Conservation (phyloP, 1,140 invertebrate species). For the Mycetomoellerius zeteki region DNA sequence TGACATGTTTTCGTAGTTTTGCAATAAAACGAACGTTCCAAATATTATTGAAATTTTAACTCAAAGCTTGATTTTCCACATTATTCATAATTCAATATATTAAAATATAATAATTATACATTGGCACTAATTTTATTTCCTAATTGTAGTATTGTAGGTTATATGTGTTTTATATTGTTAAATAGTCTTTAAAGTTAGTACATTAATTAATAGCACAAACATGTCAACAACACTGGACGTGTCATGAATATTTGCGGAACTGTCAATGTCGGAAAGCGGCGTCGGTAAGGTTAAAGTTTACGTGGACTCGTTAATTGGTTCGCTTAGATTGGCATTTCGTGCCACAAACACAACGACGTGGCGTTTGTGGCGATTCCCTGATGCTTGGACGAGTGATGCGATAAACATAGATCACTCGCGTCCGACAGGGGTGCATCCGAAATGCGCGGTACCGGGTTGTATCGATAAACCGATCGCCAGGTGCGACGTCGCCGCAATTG, state of each 20-base stretch:
- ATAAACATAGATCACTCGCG: constrained; percentile 43
- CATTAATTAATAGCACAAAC: constrained; percentile 28
- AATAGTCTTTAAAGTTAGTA: constrained; percentile 10
- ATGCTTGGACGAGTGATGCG: constrained; percentile 38
- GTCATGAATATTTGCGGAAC: constrained; percentile 15
- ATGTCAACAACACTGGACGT: neutral
- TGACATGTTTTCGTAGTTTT: neutral
- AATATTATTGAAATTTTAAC: neutral
- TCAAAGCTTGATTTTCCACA: constrained; percentile 3
- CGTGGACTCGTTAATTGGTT: constrained; percentile 63
- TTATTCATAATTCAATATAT: neutral
- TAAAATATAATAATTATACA: neutral
- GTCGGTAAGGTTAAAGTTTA: neutral
- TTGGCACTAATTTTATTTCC: neutral
- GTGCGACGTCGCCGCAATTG: constrained; percentile 61
- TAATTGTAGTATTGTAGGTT: neutral
- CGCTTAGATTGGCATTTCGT: constrained; percentile 51
- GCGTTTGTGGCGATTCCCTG: constrained; percentile 54
- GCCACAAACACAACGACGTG: constrained; percentile 58
- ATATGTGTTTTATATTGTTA: neutral
- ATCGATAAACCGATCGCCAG: constrained; percentile 48
- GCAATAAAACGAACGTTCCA: neutral
- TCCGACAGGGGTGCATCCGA: constrained; percentile 15
- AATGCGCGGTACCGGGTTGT: constrained; percentile 23
- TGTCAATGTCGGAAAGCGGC: neutral